Evolutionary conservation across 2,797 vertebrate genomes (phyloP).

Genomic region (Hippopotamyrus pictus): DNA sequence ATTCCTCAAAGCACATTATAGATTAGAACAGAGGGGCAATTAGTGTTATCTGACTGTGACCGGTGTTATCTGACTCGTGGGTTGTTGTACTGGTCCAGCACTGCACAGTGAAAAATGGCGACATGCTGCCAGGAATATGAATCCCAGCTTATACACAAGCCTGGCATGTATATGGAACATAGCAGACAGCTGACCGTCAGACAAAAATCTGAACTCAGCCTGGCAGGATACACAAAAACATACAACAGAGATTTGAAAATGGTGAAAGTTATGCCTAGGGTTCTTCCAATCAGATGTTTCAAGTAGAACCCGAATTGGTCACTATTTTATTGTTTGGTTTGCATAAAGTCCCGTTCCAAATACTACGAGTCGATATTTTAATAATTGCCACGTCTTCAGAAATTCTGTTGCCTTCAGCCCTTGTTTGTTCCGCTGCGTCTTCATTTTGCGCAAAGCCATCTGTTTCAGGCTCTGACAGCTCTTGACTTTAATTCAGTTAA

Average conservation of each 20-base stretch:
- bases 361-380: neutral
- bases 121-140: neutral
- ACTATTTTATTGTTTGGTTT: neutral
- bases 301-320: neutral
- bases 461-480: constrained; percentile 14
- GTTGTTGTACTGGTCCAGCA: neutral
- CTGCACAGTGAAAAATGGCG: neutral
- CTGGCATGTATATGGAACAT: neutral
- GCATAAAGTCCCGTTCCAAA: neutral
- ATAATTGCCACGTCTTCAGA: neutral
- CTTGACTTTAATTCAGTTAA: neutral
- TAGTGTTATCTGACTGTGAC: neutral
- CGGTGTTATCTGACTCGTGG: neutral
- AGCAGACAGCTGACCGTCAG: neutral
- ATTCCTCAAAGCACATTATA: neutral
- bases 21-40: neutral
- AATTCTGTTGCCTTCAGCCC: neutral
- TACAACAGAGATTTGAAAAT: neutral
- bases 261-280: neutral
- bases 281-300: neutral
- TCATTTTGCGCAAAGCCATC: neutral
- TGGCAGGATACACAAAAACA: neutral
- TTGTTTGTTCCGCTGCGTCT: neutral
- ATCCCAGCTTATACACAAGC: neutral
- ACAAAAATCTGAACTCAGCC: neutral